Base-by-base conservation (phyloP, 2,113 vertebrate genomes). In the Nymphicus hollandicus region DNA sequence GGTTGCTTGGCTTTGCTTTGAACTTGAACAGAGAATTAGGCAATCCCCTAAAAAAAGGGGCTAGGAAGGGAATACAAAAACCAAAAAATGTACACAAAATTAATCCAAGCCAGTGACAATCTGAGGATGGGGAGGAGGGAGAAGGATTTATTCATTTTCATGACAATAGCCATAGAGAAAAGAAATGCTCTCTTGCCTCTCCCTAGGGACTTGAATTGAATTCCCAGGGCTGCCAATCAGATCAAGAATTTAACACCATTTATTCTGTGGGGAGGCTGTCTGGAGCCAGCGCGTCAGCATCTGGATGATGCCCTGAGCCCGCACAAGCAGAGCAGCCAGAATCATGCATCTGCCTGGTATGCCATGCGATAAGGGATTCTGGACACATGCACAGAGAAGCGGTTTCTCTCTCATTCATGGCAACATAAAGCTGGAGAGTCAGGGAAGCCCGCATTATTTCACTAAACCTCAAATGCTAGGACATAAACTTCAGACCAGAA, bases 161-260 rank as follows among this genome's bases (percentile, higher is more conserved):
- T 95, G 23, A 97, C 94, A 97, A 94, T 94, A 94, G 93, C 84
- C 95, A 93, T 22, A 85, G 76, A 97, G 94, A 92, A 97, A 95
- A 96, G 88, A 88, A 93, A 94, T 31, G 71, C 64, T 95, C 80
- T 89, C 77, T 78, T 93, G 88, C 56, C 58, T 96, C 88, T 95
- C 95, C 80, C 74, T 33, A 25, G 96, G 86, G 96, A 96, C 86
- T 47, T 88, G 85, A 94, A 88, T 91, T 89, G 93, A 96, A 97
- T 97, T 97, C 96, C 89, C 97, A 85, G 60, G 81, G 92, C 96
- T 97, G 96, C 94, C 96, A 97, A 97, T 97, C 97, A 97, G 95
- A 97, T 93, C 89, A 91, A 86, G 89, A 97, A 95, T 96, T 91
- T 88, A 96, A 93, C 89, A 92, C 70, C 81, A 92, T 94, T 92